Evolutionary conservation across 2,888 invertebrate genomes (phyloP), one percentile per base, ranked within the genome.

Genomic region (Acleris holmiana): DNA sequence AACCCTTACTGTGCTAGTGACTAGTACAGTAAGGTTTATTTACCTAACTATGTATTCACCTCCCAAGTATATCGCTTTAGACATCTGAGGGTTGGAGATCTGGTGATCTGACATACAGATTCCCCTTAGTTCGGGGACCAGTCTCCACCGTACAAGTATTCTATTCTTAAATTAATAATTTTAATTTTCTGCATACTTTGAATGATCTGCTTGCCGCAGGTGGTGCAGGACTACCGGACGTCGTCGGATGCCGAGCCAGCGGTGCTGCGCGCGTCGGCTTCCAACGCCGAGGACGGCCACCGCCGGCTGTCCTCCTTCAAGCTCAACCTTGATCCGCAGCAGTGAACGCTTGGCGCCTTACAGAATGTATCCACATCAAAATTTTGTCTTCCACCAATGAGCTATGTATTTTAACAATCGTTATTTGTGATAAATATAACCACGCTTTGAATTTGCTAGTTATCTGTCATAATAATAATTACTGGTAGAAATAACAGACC

Each of bases 141-240:
- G n/a, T n/a, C n/a, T n/a, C n/a, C n/a, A n/a, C n/a, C n/a, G n/a
- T n/a, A n/a, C n/a, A n/a, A n/a, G n/a, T n/a, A n/a, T n/a, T n/a
- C n/a, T n/a, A n/a, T n/a, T n/a, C n/a, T n/a, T n/a, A n/a, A n/a
- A n/a, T n/a, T n/a, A n/a, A n/a, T n/a, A n/a, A n/a, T n/a, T n/a
- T n/a, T n/a, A n/a, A n/a, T n/a, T n/a, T n/a, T n/a, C n/a, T n/a
- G n/a, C n/a, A n/a, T n/a, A n/a, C n/a, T n/a, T n/a, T n/a, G 5
- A 40, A 18, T 25, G 57, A 58, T 61, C 6, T 21, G 15, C 17
- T 56, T 21, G 15, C 65, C 58, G 2, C 71, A 89, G 89, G 82
- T 88, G 61, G 83, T 88, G 10, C 81, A 88, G 64, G 87, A 87
- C n/a, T 83, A 78, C 63, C 73, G 78, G 40, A 65, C 74, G 2